phyloP scores from a whole-genome alignment of 2,888 invertebrate species.

The Conus canariensis region DNA sequence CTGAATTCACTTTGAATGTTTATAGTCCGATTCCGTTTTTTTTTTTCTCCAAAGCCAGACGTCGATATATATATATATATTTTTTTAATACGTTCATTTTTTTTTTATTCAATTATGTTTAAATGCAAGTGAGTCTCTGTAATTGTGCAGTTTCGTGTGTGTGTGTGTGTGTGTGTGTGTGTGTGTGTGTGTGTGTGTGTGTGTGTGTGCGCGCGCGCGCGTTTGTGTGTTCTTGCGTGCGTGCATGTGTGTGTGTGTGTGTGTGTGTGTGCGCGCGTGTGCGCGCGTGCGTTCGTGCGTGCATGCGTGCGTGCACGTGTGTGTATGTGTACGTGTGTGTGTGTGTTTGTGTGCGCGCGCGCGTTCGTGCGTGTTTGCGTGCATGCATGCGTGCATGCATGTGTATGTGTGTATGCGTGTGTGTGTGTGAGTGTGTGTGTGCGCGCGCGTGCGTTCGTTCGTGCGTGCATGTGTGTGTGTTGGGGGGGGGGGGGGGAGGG shows the following conservation, averaged over 20 bases:
- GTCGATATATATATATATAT: too few relatives aligned
- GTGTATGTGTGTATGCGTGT: not conserved
- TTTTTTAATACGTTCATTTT: too few relatives aligned
- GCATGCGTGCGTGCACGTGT: not conserved
- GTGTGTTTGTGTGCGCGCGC: not conserved
- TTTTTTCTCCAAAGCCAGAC: too few relatives aligned
- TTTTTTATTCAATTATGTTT: too few relatives aligned
- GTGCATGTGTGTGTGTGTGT: not conserved
- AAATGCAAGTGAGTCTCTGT: too few relatives aligned
- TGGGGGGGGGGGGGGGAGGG: too few relatives aligned
- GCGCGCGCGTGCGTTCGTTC: not conserved
- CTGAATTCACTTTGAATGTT: too few relatives aligned
- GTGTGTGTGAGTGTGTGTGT: not conserved
- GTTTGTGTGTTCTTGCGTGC: not conserved
- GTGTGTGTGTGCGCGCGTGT: not conserved
- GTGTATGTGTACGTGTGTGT: not conserved
- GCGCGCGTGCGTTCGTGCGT: not conserved
- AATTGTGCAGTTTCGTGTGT: too few relatives aligned
- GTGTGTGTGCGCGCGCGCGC: not conserved
- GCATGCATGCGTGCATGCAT: not conserved
- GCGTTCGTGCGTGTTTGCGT: not conserved
- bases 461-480: not conserved
- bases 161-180: too few relatives aligned
- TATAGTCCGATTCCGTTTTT: too few relatives aligned
- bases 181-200: constrained; percentile 6